Evolutionary conservation across 2,113 vertebrate species (phyloP).

Genomic region (Rissa tridactyla): DNA sequence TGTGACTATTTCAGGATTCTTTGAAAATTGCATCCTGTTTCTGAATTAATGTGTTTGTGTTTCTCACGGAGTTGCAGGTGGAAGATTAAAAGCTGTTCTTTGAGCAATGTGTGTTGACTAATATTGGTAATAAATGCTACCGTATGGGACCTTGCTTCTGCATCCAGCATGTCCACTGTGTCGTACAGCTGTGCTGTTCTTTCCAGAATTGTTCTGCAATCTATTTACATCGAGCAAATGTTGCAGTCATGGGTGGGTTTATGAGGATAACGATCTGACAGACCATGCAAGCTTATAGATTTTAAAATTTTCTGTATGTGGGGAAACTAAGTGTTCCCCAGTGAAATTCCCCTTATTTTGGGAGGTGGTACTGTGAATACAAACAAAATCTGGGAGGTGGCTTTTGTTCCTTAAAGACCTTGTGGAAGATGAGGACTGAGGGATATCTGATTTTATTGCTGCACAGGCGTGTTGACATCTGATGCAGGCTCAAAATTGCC

Average conservation of each 20-base stretch:
- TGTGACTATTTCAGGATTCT: background rate
- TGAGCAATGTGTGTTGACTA: background rate
- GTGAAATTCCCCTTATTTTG: background rate
- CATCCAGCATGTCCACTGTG: background rate
- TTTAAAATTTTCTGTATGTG: background rate
- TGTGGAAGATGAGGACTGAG: background rate
- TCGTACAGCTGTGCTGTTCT: background rate
- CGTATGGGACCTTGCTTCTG: background rate
- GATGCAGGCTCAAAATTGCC: background rate
- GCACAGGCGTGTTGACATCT: background rate
- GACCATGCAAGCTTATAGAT: background rate
- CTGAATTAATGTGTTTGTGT: background rate
- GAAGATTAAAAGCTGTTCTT: background rate
- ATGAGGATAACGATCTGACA: background rate
- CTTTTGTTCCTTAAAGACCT: background rate
- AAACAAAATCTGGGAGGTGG: background rate
- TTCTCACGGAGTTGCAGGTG: background rate
- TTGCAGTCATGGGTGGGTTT: background rate
- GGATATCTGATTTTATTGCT: background rate
- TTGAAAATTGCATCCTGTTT: background rate
- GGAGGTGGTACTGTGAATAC: background rate
- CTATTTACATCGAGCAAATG: background rate
- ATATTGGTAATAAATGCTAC: background rate
- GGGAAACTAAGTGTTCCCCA: background rate
- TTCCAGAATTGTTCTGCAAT: background rate